phyloP scores from a whole-genome alignment of 2,113 vertebrate species.

The Ptilorrhoa leucosticta region DNA sequence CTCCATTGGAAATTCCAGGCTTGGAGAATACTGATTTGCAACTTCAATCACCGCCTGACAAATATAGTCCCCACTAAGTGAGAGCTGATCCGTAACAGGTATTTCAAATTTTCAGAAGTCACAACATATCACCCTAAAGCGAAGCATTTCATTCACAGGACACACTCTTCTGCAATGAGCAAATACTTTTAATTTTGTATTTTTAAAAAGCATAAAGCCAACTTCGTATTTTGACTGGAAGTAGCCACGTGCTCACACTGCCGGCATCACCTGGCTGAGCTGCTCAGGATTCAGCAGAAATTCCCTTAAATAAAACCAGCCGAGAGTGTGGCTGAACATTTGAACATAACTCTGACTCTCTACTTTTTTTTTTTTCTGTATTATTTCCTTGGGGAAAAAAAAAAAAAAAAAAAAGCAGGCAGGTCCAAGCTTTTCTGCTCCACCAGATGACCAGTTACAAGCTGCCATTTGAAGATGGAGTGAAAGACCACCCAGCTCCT shows the following conservation, averaged over 20 bases:
- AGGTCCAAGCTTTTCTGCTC: background rate
- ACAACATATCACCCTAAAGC: slow-evolving; percentile 74
- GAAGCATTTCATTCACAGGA: slow-evolving; percentile 68
- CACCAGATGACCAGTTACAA: background rate
- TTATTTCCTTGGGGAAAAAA: background rate
- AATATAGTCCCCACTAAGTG: slow-evolving; percentile 60
- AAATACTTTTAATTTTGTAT: slow-evolving; percentile 15
- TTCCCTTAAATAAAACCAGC: slow-evolving; percentile 14
- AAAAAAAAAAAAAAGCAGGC: background rate
- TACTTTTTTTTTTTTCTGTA: background rate
- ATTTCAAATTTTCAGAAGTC: slow-evolving; percentile 78
- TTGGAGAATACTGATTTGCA: slow-evolving; percentile 70
- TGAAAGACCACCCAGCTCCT: background rate
- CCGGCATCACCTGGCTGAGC: background rate
- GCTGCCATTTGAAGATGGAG: background rate
- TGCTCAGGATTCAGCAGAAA: background rate
- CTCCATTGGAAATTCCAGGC: slow-evolving; percentile 68
- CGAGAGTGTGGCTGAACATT: background rate
- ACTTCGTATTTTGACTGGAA: slow-evolving; percentile 20
- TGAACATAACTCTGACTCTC: background rate
- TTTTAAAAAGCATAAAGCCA: background rate
- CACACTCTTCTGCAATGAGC: slow-evolving; percentile 63
- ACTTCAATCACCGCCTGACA: slow-evolving; percentile 72
- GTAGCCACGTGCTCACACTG: background rate
- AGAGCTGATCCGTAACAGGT: slow-evolving; percentile 72